Evolutionary conservation across 2,113 vertebrate species (phyloP).

Genomic region (Corydoras sp.): DNA sequence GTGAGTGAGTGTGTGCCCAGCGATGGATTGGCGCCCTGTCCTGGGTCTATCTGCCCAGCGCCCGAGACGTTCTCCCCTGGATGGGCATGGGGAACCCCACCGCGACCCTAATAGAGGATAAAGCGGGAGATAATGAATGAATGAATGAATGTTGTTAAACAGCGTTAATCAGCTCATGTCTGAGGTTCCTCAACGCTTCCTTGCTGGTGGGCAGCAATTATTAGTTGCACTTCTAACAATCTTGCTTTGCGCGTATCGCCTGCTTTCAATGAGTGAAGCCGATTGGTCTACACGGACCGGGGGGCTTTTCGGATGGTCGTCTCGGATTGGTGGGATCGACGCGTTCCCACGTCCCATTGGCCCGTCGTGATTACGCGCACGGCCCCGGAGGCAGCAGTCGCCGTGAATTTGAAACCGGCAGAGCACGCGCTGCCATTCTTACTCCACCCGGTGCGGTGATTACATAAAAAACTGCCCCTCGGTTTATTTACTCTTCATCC

Average conservation of each 20-base stretch:
- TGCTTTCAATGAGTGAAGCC: neutral
- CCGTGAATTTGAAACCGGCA: conserved; percentile 53
- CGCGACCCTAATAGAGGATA: too few relatives aligned
- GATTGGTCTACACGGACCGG: neutral
- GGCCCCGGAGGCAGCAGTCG: neutral
- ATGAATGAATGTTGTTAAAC: too few relatives aligned
- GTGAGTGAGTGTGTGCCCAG: too few relatives aligned
- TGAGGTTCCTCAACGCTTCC: too few relatives aligned
- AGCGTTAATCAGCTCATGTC: too few relatives aligned
- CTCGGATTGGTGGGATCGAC: conserved; percentile 27
- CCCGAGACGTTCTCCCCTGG: too few relatives aligned
- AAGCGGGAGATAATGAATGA: too few relatives aligned
- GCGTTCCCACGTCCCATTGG: conserved; percentile 14
- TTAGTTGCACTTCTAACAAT: conserved; percentile 19
- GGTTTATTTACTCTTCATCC: conserved; percentile 27
- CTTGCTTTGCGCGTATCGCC: conserved; percentile 6
- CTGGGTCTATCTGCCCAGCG: too few relatives aligned
- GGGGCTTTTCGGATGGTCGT: neutral
- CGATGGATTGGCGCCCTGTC: too few relatives aligned
- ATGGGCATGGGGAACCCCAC: too few relatives aligned
- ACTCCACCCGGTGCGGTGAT: conserved; percentile 43
- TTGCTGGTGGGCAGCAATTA: neutral
- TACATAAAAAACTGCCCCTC: conserved; percentile 42
- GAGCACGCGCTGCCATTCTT: conserved; percentile 54
- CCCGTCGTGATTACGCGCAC: neutral